A percentile compares a stretch with the other conserved stretches of the same genome.
Evolutionary conservation across 2,888 invertebrate genomes (phyloP).

Genomic region (Tenthredo mesomela): DNA sequence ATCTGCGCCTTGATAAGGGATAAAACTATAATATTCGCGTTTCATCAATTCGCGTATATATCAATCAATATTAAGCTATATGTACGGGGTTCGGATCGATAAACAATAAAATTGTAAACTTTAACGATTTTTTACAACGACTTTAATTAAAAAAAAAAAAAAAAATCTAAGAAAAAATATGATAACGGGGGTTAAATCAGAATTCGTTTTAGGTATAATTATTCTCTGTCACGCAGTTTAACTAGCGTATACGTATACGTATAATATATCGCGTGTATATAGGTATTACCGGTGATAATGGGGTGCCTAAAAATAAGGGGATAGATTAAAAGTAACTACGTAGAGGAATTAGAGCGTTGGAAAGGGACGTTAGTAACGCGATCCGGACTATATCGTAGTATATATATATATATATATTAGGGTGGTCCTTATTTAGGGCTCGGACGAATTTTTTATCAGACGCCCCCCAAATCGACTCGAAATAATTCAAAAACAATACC

Average conservation of each 20-base stretch:
- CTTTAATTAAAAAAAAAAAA: too few relatives aligned
- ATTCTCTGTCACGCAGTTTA: not conserved
- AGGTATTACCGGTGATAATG: not conserved
- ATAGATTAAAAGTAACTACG: not conserved
- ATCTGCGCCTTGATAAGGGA: not conserved
- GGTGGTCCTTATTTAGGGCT: too few relatives aligned
- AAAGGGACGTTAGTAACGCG: not conserved
- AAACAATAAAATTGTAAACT: too few relatives aligned
- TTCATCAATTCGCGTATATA: too few relatives aligned
- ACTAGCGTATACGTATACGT: too few relatives aligned
- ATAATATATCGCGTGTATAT: not conserved
- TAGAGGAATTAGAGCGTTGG: not conserved
- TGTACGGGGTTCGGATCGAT: too few relatives aligned
- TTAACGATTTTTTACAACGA: too few relatives aligned
- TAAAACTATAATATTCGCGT: not conserved
- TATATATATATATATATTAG: not conserved
- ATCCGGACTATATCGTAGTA: conserved; percentile 4
- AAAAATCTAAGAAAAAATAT: too few relatives aligned
- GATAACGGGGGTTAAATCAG: not conserved
- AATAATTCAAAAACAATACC: too few relatives aligned
- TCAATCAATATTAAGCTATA: too few relatives aligned
- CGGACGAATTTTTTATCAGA: too few relatives aligned
- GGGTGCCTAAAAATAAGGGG: not conserved
- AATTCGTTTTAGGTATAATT: not conserved
- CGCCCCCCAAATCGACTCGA: too few relatives aligned